phyloP scores from a whole-genome alignment of 1,140 invertebrate species.

The Trissolcus basalis region DNA sequence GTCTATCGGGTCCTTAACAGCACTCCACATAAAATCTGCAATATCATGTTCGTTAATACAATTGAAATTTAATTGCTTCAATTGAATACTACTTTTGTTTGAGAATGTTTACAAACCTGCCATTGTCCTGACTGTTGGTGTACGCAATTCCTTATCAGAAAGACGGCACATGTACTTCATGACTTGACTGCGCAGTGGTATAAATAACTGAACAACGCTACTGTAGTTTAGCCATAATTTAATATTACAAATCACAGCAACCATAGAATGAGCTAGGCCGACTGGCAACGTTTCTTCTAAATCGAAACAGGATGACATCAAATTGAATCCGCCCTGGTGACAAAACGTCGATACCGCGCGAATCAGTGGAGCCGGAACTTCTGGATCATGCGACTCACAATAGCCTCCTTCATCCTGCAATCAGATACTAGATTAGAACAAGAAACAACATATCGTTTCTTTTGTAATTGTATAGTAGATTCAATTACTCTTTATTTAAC shows the following conservation, averaged over 20 bases:
- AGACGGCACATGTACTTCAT: slow-evolving; percentile 95
- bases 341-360: slow-evolving; percentile 94
- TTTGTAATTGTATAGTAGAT: too few species aligned
- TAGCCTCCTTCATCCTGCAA: slow-evolving; percentile 78
- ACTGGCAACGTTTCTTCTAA: slow-evolving; percentile 86
- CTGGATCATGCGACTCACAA: slow-evolving; percentile 94
- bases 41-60: not conserved
- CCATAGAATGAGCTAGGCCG: slow-evolving; percentile 92
- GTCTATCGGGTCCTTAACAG: slow-evolving; percentile 93
- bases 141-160: slow-evolving; percentile 91
- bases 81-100: too few species aligned
- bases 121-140: slow-evolving; percentile 91
- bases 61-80: too few species aligned
- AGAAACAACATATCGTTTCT: slow-evolving; percentile 1
- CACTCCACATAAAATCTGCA: slow-evolving; percentile 93
- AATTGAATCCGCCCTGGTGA: slow-evolving; percentile 89
- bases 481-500: too few species aligned
- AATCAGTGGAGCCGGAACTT: slow-evolving; percentile 91
- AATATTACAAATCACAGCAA: slow-evolving; percentile 92
- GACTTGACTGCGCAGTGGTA: slow-evolving; percentile 89
- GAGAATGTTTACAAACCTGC: slow-evolving; percentile 77
- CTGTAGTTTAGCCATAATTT: slow-evolving; percentile 96
- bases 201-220: slow-evolving; percentile 90
- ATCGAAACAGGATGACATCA: slow-evolving; percentile 90
- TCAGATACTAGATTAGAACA: too few species aligned